These are phyloP conservation scores for Eunapius fragilis DNA, from an alignment of 37 sponge, comb jelly and placozoan genomes.

Conservation along the genomic window DNA sequence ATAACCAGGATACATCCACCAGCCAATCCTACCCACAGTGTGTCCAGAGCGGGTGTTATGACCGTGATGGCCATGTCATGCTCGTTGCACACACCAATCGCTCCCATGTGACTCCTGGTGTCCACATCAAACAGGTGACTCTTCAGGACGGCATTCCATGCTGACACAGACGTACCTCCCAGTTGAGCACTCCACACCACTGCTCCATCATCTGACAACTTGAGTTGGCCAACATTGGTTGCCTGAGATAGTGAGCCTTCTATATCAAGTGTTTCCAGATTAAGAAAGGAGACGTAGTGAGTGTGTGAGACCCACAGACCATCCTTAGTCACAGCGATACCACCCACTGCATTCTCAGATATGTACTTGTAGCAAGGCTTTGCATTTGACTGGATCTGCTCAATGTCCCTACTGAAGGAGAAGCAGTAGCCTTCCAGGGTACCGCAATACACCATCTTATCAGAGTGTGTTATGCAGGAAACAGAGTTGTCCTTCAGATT, in stretches of 20 bases:
- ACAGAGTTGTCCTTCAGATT: constrained; percentile 76
- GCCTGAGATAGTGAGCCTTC: constrained; percentile 25
- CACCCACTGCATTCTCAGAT: constrained; percentile 66
- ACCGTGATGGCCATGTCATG: constrained; percentile 52
- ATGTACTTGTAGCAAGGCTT: constrained; percentile 67
- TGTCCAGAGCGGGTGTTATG: constrained; percentile 68
- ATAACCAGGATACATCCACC: constrained; percentile 76
- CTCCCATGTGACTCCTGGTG: background rate
- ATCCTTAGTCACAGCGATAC: constrained; percentile 52
- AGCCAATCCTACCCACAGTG: constrained; percentile 82
- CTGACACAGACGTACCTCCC: constrained; percentile 45
- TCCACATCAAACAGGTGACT: constrained; percentile 33
- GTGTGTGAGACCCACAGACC: constrained; percentile 73
- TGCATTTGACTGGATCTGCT: constrained; percentile 20
- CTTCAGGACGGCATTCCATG: constrained; percentile 50
- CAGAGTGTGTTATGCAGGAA: constrained; percentile 59
- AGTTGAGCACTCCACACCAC: constrained; percentile 78
- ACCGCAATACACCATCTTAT: constrained; percentile 58
- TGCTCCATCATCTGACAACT: constrained; percentile 1
- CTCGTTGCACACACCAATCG: background rate
- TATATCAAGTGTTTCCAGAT: constrained; percentile 49
- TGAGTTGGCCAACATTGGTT: background rate
- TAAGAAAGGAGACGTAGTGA: constrained; percentile 66
- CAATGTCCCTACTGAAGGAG: constrained; percentile 39
- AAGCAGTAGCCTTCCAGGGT: constrained; percentile 84